Evolutionary conservation across 2,888 invertebrate genomes (phyloP).

Genomic region (Disparrhopalites patrizii): DNA sequence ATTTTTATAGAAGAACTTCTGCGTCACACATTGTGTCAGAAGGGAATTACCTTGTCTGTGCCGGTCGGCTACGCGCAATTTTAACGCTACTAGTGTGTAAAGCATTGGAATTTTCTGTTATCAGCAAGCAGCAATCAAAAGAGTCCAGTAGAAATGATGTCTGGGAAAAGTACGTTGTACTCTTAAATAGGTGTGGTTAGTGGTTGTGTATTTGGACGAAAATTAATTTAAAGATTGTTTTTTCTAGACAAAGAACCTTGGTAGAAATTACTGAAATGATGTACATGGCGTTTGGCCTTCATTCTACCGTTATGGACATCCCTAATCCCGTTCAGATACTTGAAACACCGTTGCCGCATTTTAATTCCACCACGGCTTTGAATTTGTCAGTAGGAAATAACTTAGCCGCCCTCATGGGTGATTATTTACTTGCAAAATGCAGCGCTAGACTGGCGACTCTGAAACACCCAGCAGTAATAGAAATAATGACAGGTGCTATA

Average conservation of each 20-base stretch:
- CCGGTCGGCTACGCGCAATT: not conserved
- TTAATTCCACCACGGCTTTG: not conserved
- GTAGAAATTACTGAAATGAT: constrained; percentile 43
- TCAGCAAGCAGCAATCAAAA: too few species aligned
- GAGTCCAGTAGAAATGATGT: not conserved
- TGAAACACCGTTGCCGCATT: not conserved
- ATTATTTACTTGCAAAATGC: constrained; percentile 38
- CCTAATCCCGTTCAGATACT: not conserved
- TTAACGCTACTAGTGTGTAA: not conserved
- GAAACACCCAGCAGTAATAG: constrained; percentile 38
- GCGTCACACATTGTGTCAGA: too few species aligned
- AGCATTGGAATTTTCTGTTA: not conserved
- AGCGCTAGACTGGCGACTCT: constrained; percentile 37
- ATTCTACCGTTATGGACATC: constrained; percentile 36
- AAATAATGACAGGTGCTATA: constrained; percentile 43
- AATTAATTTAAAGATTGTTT: too few species aligned
- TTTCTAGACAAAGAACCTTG: constrained; percentile 32
- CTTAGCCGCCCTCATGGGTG: constrained; percentile 42
- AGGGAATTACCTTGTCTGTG: too few species aligned
- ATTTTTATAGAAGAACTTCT: not conserved
- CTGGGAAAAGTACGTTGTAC: too few species aligned
- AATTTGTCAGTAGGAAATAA: constrained; percentile 31
- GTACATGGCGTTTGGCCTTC: constrained; percentile 36
- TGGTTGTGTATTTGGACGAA: not conserved
- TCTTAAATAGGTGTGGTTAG: not conserved